These are phyloP conservation scores for Indicator maculatus DNA, from an alignment of 2,113 vertebrate species.

Conservation along the genomic window DNA sequence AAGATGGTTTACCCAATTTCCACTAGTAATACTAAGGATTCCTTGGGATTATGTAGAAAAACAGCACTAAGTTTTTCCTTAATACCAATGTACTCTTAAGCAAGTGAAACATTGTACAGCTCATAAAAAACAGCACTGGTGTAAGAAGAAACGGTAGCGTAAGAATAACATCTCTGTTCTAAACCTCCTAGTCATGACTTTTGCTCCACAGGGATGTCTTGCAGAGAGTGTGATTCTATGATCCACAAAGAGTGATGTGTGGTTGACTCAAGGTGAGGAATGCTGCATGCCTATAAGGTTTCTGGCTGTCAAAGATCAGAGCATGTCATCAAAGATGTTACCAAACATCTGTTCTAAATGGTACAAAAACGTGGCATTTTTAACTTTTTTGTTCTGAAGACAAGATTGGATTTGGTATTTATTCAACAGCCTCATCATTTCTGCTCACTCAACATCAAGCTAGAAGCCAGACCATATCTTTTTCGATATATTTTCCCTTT, in stretches of 20 bases:
- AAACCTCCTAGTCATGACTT: neutral
- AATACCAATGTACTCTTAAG: neutral
- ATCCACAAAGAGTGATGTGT: neutral
- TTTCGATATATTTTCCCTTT: slow-evolving; percentile 19
- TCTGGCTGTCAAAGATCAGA: neutral
- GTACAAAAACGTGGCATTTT: neutral
- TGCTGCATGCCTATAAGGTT: neutral
- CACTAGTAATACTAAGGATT: neutral
- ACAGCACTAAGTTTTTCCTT: neutral
- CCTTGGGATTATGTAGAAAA: neutral
- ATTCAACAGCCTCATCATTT: neutral
- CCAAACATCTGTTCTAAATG: neutral
- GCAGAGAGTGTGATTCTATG: neutral
- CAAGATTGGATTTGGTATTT: neutral
- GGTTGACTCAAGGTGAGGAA: neutral
- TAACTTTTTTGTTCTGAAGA: neutral
- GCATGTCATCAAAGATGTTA: neutral
- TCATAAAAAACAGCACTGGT: neutral
- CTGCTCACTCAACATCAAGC: neutral
- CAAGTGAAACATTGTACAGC: neutral
- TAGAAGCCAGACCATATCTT: slow-evolving; percentile 11
- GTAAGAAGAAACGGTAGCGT: neutral
- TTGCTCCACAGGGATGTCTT: neutral
- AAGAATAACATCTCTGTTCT: neutral
- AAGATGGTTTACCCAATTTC: neutral